phyloP scores from a whole-genome alignment of 2,888 invertebrate species.

The Augiades crinisus region DNA sequence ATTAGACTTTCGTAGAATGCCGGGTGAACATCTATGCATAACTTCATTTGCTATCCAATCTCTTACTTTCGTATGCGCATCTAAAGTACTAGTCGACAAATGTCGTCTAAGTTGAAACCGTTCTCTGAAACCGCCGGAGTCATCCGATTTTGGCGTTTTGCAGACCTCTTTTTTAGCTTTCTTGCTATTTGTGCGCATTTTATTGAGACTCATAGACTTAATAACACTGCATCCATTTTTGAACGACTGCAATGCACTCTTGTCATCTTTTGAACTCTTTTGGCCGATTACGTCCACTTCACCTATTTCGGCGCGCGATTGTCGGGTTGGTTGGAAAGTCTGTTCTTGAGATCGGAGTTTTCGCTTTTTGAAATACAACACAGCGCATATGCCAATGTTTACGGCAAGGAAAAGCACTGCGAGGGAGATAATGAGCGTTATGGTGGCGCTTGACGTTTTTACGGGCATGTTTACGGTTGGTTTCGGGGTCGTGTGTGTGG shows the following conservation, averaged over 20 bases:
- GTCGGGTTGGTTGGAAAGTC: conserved; percentile 63
- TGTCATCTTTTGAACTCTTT: conserved; percentile 68
- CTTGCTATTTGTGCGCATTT: conserved; percentile 76
- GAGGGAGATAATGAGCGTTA: conserved; percentile 83
- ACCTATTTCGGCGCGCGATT: conserved; percentile 75
- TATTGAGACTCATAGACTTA: conserved; percentile 77
- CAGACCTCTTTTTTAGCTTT: conserved; percentile 77
- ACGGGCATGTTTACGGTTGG: conserved; percentile 53
- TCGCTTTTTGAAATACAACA: conserved; percentile 85
- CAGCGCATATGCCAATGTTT: conserved; percentile 86
- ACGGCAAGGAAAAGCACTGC: conserved; percentile 87
- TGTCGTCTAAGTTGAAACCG: conserved; percentile 85
- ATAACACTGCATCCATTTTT: conserved; percentile 82
- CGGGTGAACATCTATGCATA: conserved; percentile 86
- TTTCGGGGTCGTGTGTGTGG: conserved; percentile 49
- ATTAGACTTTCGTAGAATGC: conserved; percentile 80
- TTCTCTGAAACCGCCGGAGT: conserved; percentile 80
- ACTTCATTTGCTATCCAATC: conserved; percentile 93
- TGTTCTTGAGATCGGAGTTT: conserved; percentile 77
- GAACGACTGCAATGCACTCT: conserved; percentile 62
- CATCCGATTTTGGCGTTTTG: conserved; percentile 80
- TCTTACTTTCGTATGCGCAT: conserved; percentile 92
- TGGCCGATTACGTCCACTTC: conserved; percentile 74
- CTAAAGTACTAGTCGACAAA: conserved; percentile 90
- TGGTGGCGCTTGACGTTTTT: conserved; percentile 82